Base-by-base conservation (phyloP, 2,797 vertebrate species). In the Protonibea diacanthus region DNA sequence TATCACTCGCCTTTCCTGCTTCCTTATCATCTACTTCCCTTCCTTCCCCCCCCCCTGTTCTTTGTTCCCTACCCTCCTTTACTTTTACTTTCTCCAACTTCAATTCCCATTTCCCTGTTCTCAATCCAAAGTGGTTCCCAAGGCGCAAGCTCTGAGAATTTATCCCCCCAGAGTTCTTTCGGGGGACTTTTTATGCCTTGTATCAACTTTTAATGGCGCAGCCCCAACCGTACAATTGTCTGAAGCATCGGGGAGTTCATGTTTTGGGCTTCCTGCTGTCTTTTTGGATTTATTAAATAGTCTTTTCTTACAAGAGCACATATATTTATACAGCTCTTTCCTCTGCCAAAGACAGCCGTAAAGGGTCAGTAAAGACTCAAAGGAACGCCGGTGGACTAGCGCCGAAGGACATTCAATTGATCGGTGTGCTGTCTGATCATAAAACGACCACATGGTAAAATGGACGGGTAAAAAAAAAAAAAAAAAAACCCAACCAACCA, bases 381-480 rank as follows among this genome's bases (percentile, higher is more conserved):
- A 81, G 77, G 88, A 90, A 81, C 21, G 14, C 55, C 66, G 40
- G 74, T 60, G 65, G 84, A 86, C 80, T 40, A 68, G 83, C 85
- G 76, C 78, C 70, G 58, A 85, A 91, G 89, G 89, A 88, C 78
- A 74, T 80, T 63, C 49, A 65, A 90, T 90, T 85, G 90, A 94
- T 93, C 21, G 8, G 74, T 17, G 65, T 67, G 67, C 83, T 42
- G 82, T 90, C 73, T 73, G 87, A 91, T 85, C 87, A 76, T 91
- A 91, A 93, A 93, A 87, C 1, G 25, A 44, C 74, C 84, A 78
- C 76, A 86, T 77, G 80, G 81, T 86, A 76, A 89, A 90, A 82
- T 47, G 23, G 56, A 76, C 49, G 45, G 40, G 56, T 58, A 29
- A 80, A 76, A 76, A 76, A 42, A 76, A 33, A 81, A 27, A 27